Evolutionary conservation across 2,797 vertebrate genomes (phyloP).

Genomic region (Chelmon rostratus): DNA sequence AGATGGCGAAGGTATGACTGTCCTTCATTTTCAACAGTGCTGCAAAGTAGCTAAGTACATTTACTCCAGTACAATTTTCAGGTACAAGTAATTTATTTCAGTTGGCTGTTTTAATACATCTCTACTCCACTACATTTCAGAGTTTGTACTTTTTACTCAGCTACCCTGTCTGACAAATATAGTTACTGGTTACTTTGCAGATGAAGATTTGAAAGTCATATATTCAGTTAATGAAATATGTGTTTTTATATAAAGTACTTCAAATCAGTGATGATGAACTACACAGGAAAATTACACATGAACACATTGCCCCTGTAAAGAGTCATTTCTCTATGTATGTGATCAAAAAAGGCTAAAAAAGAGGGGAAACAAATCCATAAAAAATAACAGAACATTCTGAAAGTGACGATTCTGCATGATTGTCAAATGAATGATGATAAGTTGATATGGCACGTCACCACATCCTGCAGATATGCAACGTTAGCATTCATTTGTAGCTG

Average conservation of each 20-base stretch:
- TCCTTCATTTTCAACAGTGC: background rate
- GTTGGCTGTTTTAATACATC: background rate
- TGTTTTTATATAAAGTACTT: background rate
- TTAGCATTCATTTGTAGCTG: too few relatives aligned
- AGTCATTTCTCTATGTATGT: too few relatives aligned
- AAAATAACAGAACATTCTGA: background rate
- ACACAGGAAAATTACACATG: background rate
- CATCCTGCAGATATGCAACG: too few relatives aligned
- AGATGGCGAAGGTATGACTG: conserved; percentile 26
- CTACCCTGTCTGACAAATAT: background rate
- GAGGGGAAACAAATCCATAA: too few relatives aligned
- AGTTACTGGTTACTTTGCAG: background rate
- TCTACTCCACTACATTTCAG: background rate
- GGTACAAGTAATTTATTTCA: background rate
- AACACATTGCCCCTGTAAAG: background rate
- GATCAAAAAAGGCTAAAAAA: background rate
- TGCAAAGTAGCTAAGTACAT: background rate
- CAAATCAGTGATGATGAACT: background rate
- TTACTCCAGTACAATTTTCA: background rate
- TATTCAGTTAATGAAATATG: background rate
- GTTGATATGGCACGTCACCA: background rate
- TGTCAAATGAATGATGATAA: background rate
- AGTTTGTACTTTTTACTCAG: background rate
- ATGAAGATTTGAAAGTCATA: background rate
- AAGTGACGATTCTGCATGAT: background rate